Evolutionary conservation across 2,888 invertebrate genomes (phyloP).

Genomic region (Cheilosia vulpina): DNA sequence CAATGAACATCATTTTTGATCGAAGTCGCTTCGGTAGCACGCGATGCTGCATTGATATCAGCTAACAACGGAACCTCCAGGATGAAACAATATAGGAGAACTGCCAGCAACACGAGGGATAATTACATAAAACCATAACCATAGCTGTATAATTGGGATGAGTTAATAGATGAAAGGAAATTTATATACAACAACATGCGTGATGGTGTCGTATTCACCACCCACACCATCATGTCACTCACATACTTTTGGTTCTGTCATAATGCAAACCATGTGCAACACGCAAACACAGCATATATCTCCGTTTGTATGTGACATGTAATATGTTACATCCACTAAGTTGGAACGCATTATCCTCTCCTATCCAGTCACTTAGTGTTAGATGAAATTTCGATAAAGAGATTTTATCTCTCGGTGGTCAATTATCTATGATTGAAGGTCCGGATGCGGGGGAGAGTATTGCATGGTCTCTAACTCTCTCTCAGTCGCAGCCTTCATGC

Average conservation of each 20-base stretch:
- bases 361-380: constrained; percentile 41
- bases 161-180: constrained; percentile 33
- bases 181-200: constrained; percentile 32
- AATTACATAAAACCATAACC: constrained; percentile 27
- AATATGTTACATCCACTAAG: constrained; percentile 40
- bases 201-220: constrained; percentile 11
- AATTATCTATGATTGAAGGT: constrained; percentile 25
- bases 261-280: constrained; percentile 15
- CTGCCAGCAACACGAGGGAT: constrained; percentile 12
- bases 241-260: neutral
- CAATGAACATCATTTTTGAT: constrained; percentile 45
- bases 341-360: constrained; percentile 44
- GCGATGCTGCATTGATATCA: constrained; percentile 49
- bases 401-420: constrained; percentile 32
- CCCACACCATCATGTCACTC: neutral
- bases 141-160: constrained; percentile 8
- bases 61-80: constrained; percentile 8
- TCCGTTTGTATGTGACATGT: constrained; percentile 30
- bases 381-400: constrained; percentile 35
- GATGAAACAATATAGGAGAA: neutral
- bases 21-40: constrained; percentile 31
- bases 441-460: neutral
- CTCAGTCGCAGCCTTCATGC: constrained; percentile 43
- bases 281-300: neutral
- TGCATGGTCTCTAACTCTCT: constrained; percentile 15